Conservation (phyloP, 1,140 invertebrate genomes). For the Alviniconcha marisindica region DNA sequence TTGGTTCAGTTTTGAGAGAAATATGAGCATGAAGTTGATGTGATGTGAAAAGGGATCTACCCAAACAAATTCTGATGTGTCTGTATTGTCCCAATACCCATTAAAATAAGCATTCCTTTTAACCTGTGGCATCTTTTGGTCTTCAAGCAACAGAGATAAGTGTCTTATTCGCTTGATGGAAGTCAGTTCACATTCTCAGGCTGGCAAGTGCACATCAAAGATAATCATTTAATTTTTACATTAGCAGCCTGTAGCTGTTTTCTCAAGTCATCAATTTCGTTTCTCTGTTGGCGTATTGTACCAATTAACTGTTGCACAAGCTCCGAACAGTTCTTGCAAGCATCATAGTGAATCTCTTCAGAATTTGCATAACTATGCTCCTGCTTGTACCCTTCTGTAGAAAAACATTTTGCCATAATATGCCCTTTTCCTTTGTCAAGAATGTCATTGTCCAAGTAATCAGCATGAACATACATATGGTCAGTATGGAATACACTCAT, state of each 20-base stretch:
- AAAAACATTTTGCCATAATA: neutral
- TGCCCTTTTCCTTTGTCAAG: neutral
- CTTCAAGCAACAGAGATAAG: no score
- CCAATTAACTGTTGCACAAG: constrained; percentile 14
- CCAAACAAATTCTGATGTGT: no score
- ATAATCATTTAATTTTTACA: neutral
- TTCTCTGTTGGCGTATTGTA: neutral
- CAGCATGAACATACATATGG: neutral
- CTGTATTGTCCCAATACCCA: no score
- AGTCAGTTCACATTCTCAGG: neutral
- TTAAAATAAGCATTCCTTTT: no score
- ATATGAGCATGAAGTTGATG: no score
- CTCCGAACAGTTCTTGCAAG: constrained; percentile 9
- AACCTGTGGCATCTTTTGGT: no score
- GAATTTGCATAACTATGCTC: constrained; percentile 19
- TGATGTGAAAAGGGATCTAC: no score
- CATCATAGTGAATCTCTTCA: neutral
- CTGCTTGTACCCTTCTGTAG: constrained; percentile 1
- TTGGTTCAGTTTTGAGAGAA: no score
- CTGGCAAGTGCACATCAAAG: neutral
- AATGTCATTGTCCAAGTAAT: neutral
- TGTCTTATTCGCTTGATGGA: no score
- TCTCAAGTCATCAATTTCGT: neutral
- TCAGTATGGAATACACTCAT: neutral
- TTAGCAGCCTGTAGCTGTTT: neutral